phyloP scores from a whole-genome alignment of 2,113 vertebrate species.

The Psettodes erumei region DNA sequence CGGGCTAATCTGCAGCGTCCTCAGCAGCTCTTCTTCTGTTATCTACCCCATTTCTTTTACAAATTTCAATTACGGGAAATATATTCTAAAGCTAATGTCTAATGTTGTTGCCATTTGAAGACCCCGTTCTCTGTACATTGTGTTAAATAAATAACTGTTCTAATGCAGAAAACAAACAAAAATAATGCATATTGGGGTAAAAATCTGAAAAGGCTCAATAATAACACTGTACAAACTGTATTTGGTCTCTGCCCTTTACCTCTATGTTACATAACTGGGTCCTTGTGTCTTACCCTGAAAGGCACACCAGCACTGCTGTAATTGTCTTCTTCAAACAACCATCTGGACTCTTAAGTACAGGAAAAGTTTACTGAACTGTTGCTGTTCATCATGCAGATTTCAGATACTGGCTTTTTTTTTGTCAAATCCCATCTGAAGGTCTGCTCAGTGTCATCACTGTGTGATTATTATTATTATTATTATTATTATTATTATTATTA shows the following conservation, averaged over 20 bases:
- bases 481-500: too few species aligned
- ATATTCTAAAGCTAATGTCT: too few species aligned
- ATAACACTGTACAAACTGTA: not conserved
- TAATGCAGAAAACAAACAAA: slow-evolving; percentile 4
- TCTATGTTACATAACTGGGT: slow-evolving; percentile 5
- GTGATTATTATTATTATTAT: too few species aligned
- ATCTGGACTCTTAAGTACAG: not conserved
- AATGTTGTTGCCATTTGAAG: not conserved
- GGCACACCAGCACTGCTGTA: not conserved
- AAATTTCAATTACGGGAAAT: slow-evolving; percentile 4
- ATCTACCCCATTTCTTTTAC: slow-evolving; percentile 1
- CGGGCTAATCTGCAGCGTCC: not conserved
- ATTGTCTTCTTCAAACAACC: not conserved
- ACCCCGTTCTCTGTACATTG: not conserved
- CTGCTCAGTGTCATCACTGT: slow-evolving; percentile 15
- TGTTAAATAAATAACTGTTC: not conserved
- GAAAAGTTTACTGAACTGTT: not conserved
- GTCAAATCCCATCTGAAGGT: not conserved
- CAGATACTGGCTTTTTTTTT: not conserved
- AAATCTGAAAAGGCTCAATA: not conserved
- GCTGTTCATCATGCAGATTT: slow-evolving; percentile 4
- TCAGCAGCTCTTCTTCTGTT: slow-evolving; percentile 7
- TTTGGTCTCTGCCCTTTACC: not conserved
- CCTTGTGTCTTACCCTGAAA: not conserved
- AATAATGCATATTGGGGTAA: too few species aligned